Evolutionary conservation across 2,888 invertebrate genomes (phyloP).

Genomic region (Drosophila conformis): DNA sequence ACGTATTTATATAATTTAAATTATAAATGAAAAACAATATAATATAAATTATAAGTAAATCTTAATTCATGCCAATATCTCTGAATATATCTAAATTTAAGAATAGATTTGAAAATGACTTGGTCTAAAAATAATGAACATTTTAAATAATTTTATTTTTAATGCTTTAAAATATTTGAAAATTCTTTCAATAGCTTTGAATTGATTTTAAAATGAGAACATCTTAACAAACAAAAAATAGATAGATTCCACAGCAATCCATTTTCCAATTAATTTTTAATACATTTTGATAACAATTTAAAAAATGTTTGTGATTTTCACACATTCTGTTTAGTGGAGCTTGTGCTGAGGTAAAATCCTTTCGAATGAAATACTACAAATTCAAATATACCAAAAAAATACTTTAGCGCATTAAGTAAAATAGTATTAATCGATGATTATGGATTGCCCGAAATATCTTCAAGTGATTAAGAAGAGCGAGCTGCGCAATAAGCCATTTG

Average conservation of each 20-base stretch:
- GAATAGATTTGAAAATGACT: not conserved
- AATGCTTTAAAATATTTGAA: not conserved
- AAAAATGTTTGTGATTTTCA: not conserved
- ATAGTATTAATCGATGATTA: not conserved
- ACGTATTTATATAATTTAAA: not conserved
- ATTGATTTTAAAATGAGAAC: not conserved
- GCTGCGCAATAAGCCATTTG: not conserved
- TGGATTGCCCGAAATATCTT: not conserved
- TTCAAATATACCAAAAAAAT: not conserved
- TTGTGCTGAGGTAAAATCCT: not conserved
- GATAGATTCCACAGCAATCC: not conserved
- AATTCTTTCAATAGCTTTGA: not conserved
- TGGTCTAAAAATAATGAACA: not conserved
- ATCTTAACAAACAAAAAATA: not conserved
- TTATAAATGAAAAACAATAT: not conserved
- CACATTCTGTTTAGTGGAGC: not conserved
- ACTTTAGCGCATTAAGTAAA: not conserved
- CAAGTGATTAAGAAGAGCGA: not conserved
- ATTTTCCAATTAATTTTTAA: not conserved
- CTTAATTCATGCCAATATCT: not conserved
- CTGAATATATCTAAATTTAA: not conserved
- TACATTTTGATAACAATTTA: not conserved
- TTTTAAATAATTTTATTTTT: not conserved
- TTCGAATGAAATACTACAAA: not conserved
- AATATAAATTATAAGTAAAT: not conserved